These are phyloP conservation scores for Mythimna impura DNA, from an alignment of 2,888 invertebrate species.

Conservation along the genomic window DNA sequence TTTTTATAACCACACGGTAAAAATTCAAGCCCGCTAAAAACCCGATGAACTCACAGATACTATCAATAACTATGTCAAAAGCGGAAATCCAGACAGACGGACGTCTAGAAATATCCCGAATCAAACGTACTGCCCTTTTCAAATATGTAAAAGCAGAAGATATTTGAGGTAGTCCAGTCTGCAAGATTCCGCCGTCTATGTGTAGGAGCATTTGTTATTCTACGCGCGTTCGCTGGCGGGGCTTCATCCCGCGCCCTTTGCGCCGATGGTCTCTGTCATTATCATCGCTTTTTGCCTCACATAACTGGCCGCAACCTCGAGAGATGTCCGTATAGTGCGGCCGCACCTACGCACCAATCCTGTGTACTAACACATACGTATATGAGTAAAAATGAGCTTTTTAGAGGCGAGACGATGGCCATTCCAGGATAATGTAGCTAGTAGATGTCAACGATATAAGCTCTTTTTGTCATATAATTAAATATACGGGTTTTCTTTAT, in stretches of 20 bases:
- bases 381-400: slow-evolving; percentile 61
- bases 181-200: slow-evolving; percentile 66
- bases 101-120: slow-evolving; percentile 33
- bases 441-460: slow-evolving; percentile 33
- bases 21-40: slow-evolving; percentile 21
- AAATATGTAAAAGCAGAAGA: slow-evolving; percentile 38
- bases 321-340: slow-evolving; percentile 74
- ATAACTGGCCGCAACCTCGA: slow-evolving; percentile 82
- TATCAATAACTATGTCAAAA: slow-evolving; percentile 36
- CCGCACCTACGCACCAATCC: slow-evolving; percentile 71
- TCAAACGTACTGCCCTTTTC: slow-evolving; percentile 10
- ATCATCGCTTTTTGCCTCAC: slow-evolving; percentile 89
- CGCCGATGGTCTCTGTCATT: slow-evolving; percentile 87
- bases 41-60: slow-evolving; percentile 8
- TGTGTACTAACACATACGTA: slow-evolving; percentile 67
- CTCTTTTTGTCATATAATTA: slow-evolving; percentile 27
- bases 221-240: slow-evolving; percentile 78
- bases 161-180: slow-evolving; percentile 66
- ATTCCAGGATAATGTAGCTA: slow-evolving; percentile 45
- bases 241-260: slow-evolving; percentile 85
- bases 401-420: slow-evolving; percentile 47
- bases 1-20: slow-evolving; percentile 30
- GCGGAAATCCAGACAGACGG: slow-evolving; percentile 24
- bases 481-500: slow-evolving; percentile 40
- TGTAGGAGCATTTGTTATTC: slow-evolving; percentile 80